Base-by-base conservation (phyloP, 1,140 invertebrate genomes). In the Agraylea sexmaculata region DNA sequence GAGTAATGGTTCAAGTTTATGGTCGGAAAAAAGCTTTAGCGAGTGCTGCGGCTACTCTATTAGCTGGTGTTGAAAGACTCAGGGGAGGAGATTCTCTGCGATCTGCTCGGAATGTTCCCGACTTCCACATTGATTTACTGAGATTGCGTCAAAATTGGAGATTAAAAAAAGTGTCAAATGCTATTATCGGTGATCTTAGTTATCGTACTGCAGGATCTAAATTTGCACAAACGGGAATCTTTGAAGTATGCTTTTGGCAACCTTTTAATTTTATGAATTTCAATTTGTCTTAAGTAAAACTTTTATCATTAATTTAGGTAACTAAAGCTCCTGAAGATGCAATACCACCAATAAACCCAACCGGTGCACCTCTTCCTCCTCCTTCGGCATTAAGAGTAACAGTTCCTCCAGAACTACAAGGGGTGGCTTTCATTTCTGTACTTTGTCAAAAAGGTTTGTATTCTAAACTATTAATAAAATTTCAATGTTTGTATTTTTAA, bases 141-240 rank as follows among this genome's bases (percentile, higher is more conserved):
- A 69, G 86, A 43, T 68, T 98, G 23, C 63, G 92, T 32, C 90
- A 95, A 55, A 93, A 90, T 53, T 98, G 91, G 91, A 69, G 91
- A 39, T 59, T 98, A 2, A 93, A 94, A 59, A 96, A 96, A 70
- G 85, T 93, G 1, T 89, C 87, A 0, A 94, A 90, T 55, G 82
- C 83, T 0, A 96, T 98, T 46, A 82, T 98, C 32, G 93, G 93
- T 1, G 93, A 98, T 68, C 73, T 98, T 2, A 96, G 89, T 63
- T 96, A 93, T 59, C 73, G 87, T 48, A 93, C 91, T 47, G 83
- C 83, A 34, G 91, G 91, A 2, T 94, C 89, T 0, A 86, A 91
- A 54, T 96, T 87, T 58, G 78, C 77, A 42, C 91, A 95, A 64
- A 84, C 83, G 39, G 91, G 92, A 25, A 87, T 89, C 49, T 96